Conservation (phyloP, 2,888 invertebrate species). For the Colletes collaris region DNA sequence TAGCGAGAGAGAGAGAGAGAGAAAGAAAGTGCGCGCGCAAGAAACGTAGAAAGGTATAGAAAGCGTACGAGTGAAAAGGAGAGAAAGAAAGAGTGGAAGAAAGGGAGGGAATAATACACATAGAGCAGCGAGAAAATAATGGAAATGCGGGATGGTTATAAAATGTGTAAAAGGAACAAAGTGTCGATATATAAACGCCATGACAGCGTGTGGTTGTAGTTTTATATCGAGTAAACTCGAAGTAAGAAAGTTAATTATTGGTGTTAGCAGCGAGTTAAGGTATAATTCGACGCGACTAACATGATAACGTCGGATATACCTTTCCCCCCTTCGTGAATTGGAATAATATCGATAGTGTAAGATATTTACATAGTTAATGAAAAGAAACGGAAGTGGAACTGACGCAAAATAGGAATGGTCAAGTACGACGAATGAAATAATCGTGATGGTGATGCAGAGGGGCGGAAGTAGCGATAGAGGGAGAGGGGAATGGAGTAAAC, state of each 20-base stretch:
- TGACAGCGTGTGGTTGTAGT: conserved; percentile 65
- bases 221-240: conserved; percentile 68
- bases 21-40: conserved; percentile 11
- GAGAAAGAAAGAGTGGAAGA: not conserved
- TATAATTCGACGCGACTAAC: conserved; percentile 70
- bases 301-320: conserved; percentile 68
- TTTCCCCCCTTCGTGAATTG: conserved; percentile 74
- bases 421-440: conserved; percentile 9
- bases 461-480: conserved; percentile 30
- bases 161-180: conserved; percentile 54
- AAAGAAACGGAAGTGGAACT: conserved; percentile 13
- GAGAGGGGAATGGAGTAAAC: conserved; percentile 15
- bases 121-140: conserved; percentile 9
- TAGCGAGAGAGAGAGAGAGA: not conserved
- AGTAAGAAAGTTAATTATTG: conserved; percentile 76
- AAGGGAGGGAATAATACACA: conserved; percentile 2
- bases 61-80: conserved; percentile 21
- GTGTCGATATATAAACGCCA: conserved; percentile 60
- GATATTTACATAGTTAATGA: conserved; percentile 77
- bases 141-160: conserved; percentile 44
- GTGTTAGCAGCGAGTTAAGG: conserved; percentile 79
- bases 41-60: conserved; percentile 53
- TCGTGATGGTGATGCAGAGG: conserved; percentile 22
- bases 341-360: conserved; percentile 80
- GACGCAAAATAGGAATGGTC: conserved; percentile 2